phyloP scores from a whole-genome alignment of 37 sponge, comb jelly and placozoan species.

The Tethya wilhelma region DNA sequence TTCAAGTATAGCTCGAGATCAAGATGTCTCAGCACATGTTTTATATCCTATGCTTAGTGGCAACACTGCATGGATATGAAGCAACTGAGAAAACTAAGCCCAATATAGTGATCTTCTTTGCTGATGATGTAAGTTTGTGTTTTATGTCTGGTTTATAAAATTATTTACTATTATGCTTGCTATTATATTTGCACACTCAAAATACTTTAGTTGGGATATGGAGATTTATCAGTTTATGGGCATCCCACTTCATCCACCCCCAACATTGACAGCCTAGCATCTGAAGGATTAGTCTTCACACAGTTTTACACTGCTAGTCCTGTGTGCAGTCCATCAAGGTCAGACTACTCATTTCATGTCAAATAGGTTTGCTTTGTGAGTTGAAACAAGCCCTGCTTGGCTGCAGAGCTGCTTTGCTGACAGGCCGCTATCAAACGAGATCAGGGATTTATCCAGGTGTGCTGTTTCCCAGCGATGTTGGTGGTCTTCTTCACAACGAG shows the following conservation, averaged over 20 bases:
- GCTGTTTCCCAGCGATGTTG: conserved; percentile 24
- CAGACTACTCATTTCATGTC: background rate
- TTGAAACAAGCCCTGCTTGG: too few species aligned
- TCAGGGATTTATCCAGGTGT: conserved; percentile 55
- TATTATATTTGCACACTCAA: background rate
- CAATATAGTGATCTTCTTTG: conserved; percentile 30
- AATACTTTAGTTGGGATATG: conserved; percentile 54
- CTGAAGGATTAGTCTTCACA: conserved; percentile 45
- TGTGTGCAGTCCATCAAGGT: conserved; percentile 67
- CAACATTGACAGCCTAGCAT: conserved; percentile 53
- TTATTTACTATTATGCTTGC: background rate
- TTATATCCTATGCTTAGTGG: too few species aligned
- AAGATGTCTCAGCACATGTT: too few species aligned
- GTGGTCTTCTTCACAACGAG: conserved; percentile 55
- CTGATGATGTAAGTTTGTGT: conserved; percentile 48
- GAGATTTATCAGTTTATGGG: conserved; percentile 57
- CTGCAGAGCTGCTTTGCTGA: conserved; percentile 59
- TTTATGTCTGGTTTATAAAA: too few species aligned
- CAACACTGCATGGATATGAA: too few species aligned
- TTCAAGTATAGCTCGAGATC: too few species aligned
- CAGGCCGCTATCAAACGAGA: conserved; percentile 51
- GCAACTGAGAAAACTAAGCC: conserved; percentile 8
- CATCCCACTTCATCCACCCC: conserved; percentile 67
- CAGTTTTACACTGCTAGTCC: conserved; percentile 60
- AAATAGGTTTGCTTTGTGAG: too few species aligned